Percentiles rank a stretch among this genome's conserved stretches.
Evolutionary conservation across 2,113 vertebrate species (phyloP).

Genomic region (Clarias gariepinus): DNA sequence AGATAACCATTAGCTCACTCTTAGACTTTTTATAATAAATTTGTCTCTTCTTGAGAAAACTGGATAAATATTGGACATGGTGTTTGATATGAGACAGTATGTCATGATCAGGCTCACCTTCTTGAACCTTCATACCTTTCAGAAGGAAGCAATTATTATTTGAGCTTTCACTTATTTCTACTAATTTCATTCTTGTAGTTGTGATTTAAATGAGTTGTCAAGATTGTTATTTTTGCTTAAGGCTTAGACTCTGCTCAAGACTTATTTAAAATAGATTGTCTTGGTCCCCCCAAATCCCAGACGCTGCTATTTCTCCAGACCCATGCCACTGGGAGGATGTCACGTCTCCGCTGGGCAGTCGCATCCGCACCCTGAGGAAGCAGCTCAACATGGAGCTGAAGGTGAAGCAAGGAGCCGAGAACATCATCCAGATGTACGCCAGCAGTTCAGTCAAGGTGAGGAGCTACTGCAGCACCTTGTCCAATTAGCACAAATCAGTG

Average conservation of each 20-base stretch:
- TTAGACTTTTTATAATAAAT: not conserved
- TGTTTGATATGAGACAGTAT: not conserved
- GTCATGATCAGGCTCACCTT: not conserved
- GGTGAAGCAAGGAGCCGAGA: conserved; percentile 95
- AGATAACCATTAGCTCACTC: no score
- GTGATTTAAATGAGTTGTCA: not conserved
- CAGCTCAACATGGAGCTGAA: conserved; percentile 93
- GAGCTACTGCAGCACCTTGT: not conserved
- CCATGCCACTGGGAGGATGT: conserved; percentile 75
- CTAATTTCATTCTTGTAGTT: not conserved
- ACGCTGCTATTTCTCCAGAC: conserved; percentile 68
- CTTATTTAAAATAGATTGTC: not conserved
- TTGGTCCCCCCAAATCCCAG: conserved; percentile 39
- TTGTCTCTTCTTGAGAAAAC: not conserved
- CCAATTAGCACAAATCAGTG: not conserved
- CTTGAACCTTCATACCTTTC: not conserved
- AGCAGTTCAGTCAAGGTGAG: conserved; percentile 82
- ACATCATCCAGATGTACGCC: conserved; percentile 89
- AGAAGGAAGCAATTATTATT: not conserved
- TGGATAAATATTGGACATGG: not conserved
- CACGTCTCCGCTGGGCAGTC: conserved; percentile 69
- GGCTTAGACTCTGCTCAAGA: not conserved
- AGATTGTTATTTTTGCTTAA: not conserved
- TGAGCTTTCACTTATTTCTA: not conserved
- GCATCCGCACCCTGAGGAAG: conserved; percentile 82